A percentile compares a stretch with the other conserved stretches of the same genome.
Evolutionary conservation across 2,888 invertebrate species (phyloP).

Genomic region (Sialis fuliginosa): DNA sequence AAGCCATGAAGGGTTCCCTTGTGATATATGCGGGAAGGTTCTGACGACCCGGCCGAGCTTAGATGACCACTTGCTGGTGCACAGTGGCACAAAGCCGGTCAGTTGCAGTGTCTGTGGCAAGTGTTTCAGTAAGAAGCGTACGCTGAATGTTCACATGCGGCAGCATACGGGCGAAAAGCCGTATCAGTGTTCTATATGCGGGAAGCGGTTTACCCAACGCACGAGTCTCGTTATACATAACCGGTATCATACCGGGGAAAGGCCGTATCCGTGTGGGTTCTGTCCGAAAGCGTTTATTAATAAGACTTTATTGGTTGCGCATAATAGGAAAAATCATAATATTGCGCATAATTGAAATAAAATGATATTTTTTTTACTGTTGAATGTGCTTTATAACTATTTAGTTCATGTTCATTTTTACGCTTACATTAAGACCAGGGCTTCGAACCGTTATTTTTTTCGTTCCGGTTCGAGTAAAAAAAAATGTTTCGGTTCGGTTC

Average conservation of each 20-base stretch:
- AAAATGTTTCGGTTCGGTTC: too few relatives aligned
- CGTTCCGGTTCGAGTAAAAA: too few relatives aligned
- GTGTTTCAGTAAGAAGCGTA: conserved; percentile 4
- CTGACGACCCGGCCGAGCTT: conserved; percentile 8
- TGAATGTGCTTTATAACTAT: too few relatives aligned
- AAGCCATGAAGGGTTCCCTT: conserved; percentile 15
- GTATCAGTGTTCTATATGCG: conserved; percentile 5
- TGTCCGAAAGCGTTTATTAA: conserved; percentile 35
- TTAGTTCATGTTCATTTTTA: too few relatives aligned
- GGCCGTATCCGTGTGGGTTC: conserved; percentile 28
- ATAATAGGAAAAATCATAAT: conserved; percentile 32
- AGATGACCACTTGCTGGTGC: conserved; percentile 5
- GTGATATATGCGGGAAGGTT: conserved; percentile 12
- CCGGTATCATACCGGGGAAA: conserved; percentile 32
- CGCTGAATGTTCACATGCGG: conserved; percentile 6
- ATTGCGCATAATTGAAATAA: conserved; percentile 13
- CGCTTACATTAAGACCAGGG: too few relatives aligned
- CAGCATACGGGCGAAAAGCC: conserved; percentile 9
- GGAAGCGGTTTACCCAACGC: conserved; percentile 21
- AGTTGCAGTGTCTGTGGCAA: conserved; percentile 6
- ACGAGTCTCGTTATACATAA: conserved; percentile 29
- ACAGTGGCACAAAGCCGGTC: conserved; percentile 4
- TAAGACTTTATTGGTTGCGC: conserved; percentile 34
- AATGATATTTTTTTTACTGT: not conserved
- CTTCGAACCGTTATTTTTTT: too few relatives aligned